phyloP scores from a whole-genome alignment of 2,888 invertebrate genomes.

The Caenorhabditis becei region DNA sequence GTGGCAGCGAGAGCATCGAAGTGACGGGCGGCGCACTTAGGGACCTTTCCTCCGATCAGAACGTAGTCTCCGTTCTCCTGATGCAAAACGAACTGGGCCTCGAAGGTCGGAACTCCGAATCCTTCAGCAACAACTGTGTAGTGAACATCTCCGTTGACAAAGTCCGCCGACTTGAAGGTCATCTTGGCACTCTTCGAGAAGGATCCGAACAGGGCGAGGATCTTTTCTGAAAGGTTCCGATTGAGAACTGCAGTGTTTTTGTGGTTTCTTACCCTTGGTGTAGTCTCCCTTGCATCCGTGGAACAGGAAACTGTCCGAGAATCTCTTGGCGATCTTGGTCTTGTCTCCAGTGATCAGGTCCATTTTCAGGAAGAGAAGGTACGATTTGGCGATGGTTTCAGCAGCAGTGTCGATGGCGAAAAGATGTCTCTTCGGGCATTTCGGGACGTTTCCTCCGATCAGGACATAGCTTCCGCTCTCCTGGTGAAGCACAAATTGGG shows the following conservation, averaged over 20 bases:
- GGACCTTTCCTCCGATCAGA: neutral
- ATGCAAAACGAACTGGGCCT: neutral
- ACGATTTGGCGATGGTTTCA: too few species aligned
- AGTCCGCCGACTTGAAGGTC: neutral
- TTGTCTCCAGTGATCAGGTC: neutral
- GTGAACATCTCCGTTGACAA: neutral
- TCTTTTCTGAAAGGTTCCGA: neutral
- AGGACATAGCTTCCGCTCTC: too few species aligned
- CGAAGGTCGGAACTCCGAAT: neutral
- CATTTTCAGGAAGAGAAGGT: too few species aligned
- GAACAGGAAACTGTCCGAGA: neutral
- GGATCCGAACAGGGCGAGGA: neutral
- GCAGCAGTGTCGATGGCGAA: too few species aligned
- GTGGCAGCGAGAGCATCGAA: neutral
- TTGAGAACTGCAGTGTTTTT: neutral
- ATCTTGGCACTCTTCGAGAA: neutral
- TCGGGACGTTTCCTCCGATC: too few species aligned
- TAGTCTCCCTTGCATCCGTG: neutral
- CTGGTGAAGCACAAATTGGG: too few species aligned
- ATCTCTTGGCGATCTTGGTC: neutral
- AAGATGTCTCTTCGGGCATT: too few species aligned
- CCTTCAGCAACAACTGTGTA: neutral
- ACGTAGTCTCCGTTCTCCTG: neutral
- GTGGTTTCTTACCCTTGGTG: neutral
- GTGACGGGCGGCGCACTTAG: neutral